Evolutionary conservation across 2,113 vertebrate species (phyloP), one percentile per base, ranked within the genome.

Genomic region (Geothlypis trichas): DNA sequence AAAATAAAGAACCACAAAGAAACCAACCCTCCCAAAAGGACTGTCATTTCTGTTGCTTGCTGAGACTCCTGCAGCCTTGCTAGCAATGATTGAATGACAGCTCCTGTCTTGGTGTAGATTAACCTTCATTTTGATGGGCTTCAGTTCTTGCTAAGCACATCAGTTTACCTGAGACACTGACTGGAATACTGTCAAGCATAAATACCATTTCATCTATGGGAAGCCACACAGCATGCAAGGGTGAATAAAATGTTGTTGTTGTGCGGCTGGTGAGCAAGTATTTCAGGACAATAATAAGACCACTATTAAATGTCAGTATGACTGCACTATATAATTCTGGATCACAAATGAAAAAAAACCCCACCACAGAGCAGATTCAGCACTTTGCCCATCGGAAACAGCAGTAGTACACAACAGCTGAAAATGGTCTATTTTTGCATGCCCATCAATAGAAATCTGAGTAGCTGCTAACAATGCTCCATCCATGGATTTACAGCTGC

Each of bases 371-470:
- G 90, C 87, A 85, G 30, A 87, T 89, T 96, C 93, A 93, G 91
- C 93, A 46, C 73, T 93, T 96, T 89, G 65, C 76, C 94, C 30
- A 31, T 87, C 22, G 11, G 93, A 97, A 97, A 82, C 68, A 95
- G 63, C 68, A 88, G 66, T 82, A 87, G 59, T 74, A 95, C 73
- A 94, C 72, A 91, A 77, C 82, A 95, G 89, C 85, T 92, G 91
- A 90, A 91, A 89, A 91, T 72, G 59, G 19, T 83, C 92, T 97
- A 95, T 97, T 96, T 97, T 96, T 95, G 89, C 31, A 78, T 84
- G 39, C 57, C 67, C 80, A 74, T 93, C 95, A 95, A 96, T 55
- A 95, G 94, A 93, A 94, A 39, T 95, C 86, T 92, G 93, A 96
- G 66, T 86, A 91, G 77, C 84, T 95, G 93, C 46, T 96, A 96